A percentile compares a stretch with the other conserved stretches of the same genome.
Evolutionary conservation across 2,797 vertebrate genomes (phyloP).

Genomic region (Xenops minutus): DNA sequence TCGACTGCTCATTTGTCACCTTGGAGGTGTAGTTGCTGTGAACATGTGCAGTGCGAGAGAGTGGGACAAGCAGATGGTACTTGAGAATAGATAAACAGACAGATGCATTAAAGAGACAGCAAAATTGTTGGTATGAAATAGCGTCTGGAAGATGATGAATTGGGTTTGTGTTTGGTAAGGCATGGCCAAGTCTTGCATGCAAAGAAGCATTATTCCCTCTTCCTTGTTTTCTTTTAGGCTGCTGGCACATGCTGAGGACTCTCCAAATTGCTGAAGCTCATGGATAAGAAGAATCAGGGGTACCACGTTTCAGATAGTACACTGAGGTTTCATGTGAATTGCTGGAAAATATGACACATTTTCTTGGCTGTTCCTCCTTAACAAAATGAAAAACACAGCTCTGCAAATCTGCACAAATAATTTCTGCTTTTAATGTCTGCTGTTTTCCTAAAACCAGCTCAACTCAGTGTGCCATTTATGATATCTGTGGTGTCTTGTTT

Average conservation of each 20-base stretch:
- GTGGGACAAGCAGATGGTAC: conserved; percentile 60
- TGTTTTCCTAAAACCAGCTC: background rate
- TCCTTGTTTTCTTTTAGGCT: background rate
- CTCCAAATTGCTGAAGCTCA: background rate
- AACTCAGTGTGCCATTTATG: background rate
- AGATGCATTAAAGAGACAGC: conserved; percentile 55
- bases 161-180: background rate
- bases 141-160: conserved; percentile 13
- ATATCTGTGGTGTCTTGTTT: background rate
- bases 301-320: background rate
- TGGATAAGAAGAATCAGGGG: background rate
- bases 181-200: background rate
- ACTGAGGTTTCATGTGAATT: background rate
- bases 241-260: background rate
- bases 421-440: background rate
- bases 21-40: conserved; percentile 16
- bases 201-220: background rate
- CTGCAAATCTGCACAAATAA: background rate
- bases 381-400: background rate
- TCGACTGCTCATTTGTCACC: conserved; percentile 77
- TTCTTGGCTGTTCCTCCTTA: background rate
- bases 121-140: background rate
- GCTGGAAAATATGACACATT: background rate
- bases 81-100: conserved; percentile 47
- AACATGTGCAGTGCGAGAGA: conserved; percentile 25